Conservation (phyloP, 2,113 vertebrate species). For the Onychostoma macrolepis region DNA sequence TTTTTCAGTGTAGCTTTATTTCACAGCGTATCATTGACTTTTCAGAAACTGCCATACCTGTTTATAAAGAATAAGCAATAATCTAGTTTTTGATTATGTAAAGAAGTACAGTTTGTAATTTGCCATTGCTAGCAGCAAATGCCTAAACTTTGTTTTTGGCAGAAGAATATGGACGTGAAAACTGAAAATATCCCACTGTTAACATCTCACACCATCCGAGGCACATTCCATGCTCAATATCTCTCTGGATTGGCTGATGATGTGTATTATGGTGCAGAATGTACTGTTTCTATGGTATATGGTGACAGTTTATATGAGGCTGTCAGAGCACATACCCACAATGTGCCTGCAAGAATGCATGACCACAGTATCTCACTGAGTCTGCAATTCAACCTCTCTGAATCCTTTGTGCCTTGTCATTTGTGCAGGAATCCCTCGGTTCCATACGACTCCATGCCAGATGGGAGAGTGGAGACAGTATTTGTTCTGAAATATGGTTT, state of each 20-base stretch:
- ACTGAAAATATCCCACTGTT: conserved; percentile 21
- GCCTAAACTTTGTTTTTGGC: background rate
- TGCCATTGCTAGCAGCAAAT: background rate
- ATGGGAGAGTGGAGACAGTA: conserved; percentile 38
- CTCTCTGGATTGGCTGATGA: conserved; percentile 23
- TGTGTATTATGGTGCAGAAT: conserved; percentile 18
- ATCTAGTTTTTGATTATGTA: background rate
- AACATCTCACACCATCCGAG: conserved; percentile 30
- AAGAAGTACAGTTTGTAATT: background rate
- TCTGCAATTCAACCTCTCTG: conserved; percentile 25
- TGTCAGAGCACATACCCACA: conserved; percentile 15
- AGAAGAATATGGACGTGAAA: background rate
- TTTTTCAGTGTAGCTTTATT: too few species aligned
- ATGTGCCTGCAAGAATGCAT: conserved; percentile 20
- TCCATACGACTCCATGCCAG: conserved; percentile 41
- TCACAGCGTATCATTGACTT: background rate
- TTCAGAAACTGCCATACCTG: background rate
- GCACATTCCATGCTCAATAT: conserved; percentile 41
- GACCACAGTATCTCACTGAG: conserved; percentile 7
- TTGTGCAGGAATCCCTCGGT: conserved; percentile 43
- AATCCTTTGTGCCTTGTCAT: conserved; percentile 38
- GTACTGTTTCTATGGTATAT: background rate
- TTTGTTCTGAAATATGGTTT: conserved; percentile 25
- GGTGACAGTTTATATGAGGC: conserved; percentile 8
- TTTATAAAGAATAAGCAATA: background rate